Base-by-base conservation (phyloP, 2,113 vertebrate genomes). In the Spilogale gracilis region DNA sequence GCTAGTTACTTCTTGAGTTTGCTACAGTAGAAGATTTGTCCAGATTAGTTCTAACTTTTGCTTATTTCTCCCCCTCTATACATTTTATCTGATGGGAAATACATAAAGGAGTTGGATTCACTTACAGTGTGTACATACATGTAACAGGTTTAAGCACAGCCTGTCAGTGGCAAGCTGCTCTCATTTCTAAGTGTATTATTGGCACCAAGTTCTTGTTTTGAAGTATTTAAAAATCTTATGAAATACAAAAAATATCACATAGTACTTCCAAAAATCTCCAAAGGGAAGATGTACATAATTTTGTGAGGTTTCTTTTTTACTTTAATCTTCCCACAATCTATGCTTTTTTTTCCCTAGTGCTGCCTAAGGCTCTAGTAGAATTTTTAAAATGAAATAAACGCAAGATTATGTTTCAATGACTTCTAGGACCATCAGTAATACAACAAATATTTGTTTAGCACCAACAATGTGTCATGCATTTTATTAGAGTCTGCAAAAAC, bases 21-120 rank as follows among this genome's bases (percentile, higher is more conserved):
- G 56, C 45, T 89, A 60, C 6, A 58, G 65, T 78, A 48, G 76
- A 92, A 50, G 58, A 91, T 60, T 79, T 84, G 65, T 88, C 60
- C 90, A 88, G 58, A 30, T 95, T 82, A 52, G 63, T 52, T 85
- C 50, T 71, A 56, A 84, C 52, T 91, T 95, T 86, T 96, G 82
- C 91, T 95, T 85, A 92, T 32, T 80, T 82, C 93, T 43, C 18
- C 4, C 50, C 52, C 45, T 74, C 27, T n/a, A 71, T 95, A 67
- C 12, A 79, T 93, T 84, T 98, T 97, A 97, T 97, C 97, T 97
- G 96, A 98, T 97, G 97, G 90, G 96, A 98, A 95, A 85, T 85
- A 94, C 94, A 89, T 96, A 81, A 97, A 98, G 94, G 89, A 32
- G 52, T 48, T 96, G 74, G 90, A 89, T 73, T 96, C 58, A 32